A percentile compares a stretch with the other conserved stretches of the same genome.
Conservation (phyloP, 1,140 invertebrate genomes). For the Octopus sinensis region DNA sequence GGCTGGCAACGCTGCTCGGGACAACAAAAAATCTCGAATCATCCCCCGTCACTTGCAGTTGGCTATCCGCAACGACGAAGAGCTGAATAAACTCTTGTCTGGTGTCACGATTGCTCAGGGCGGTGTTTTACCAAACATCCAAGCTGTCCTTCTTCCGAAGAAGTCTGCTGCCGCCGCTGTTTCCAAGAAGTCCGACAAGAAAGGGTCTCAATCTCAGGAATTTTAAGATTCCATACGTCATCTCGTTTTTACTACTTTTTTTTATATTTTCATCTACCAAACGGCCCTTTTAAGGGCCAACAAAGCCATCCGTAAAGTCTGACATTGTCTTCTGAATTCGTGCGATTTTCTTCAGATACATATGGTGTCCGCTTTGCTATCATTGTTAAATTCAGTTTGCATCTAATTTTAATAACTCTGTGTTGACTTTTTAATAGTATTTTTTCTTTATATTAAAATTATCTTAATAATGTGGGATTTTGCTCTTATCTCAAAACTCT, state of each 20-base stretch:
- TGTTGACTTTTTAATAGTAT: too few species aligned
- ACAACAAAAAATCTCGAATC: constrained; percentile 58
- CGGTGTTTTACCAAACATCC: constrained; percentile 50
- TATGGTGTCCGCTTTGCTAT: too few species aligned
- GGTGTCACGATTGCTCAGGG: constrained; percentile 48
- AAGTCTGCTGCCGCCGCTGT: constrained; percentile 35
- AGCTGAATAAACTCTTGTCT: constrained; percentile 43
- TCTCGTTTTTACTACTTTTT: too few species aligned
- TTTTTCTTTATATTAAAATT: too few species aligned
- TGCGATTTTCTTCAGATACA: too few species aligned
- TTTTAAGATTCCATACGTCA: constrained; percentile 25
- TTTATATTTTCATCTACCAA: not conserved
- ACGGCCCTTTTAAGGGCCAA: constrained; percentile 31
- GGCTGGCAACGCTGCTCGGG: constrained; percentile 73
- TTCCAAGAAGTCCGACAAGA: constrained; percentile 29
- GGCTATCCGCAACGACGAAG: constrained; percentile 48
- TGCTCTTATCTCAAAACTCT: too few species aligned
- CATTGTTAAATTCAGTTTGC: too few species aligned
- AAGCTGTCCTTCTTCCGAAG: constrained; percentile 46
- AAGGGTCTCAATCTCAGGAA: constrained; percentile 45
- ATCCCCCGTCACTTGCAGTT: constrained; percentile 42
- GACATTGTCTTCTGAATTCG: too few species aligned
- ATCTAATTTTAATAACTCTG: too few species aligned
- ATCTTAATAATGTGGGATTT: too few species aligned
- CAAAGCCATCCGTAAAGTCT: not conserved